Percentiles rank a stretch among this genome's conserved stretches.
Conservation (phyloP, 2,113 vertebrate genomes). For the Erythrocercus mccallii region DNA sequence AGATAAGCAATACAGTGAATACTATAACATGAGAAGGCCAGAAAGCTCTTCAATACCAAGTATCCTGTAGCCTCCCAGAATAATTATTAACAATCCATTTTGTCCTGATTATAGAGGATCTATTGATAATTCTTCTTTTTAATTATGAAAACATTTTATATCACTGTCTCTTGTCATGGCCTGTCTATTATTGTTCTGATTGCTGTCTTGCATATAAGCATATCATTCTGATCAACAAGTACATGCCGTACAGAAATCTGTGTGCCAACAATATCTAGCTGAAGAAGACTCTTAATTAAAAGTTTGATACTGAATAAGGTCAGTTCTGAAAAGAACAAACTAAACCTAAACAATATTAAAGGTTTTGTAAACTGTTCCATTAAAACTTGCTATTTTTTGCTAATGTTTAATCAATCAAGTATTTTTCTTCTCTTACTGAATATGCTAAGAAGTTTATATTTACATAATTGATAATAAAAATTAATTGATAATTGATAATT, state of each 20-base stretch:
- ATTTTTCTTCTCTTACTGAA: slow-evolving; percentile 3
- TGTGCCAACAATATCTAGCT: not conserved
- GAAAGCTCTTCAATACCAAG: not conserved
- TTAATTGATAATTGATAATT: not conserved
- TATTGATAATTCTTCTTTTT: not conserved
- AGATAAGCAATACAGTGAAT: not conserved
- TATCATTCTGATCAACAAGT: not conserved
- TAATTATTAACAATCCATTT: not conserved
- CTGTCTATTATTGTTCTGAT: slow-evolving; percentile 7
- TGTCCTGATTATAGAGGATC: not conserved
- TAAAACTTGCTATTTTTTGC: not conserved
- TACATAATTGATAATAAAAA: not conserved
- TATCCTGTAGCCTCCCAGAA: not conserved
- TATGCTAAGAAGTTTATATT: not conserved
- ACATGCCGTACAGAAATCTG: not conserved
- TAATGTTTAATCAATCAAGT: not conserved
- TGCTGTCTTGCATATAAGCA: not conserved
- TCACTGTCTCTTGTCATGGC: not conserved
- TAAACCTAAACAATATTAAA: slow-evolving; percentile 1
- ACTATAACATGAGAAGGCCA: not conserved
- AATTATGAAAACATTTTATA: slow-evolving; percentile 5
- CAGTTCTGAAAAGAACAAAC: not conserved
- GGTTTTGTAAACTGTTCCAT: not conserved
- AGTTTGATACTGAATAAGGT: slow-evolving; percentile 13
- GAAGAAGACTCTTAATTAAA: slow-evolving; percentile 22